Evolutionary conservation across 2,888 invertebrate genomes (phyloP).

Genomic region (Himalopsyche japonica): DNA sequence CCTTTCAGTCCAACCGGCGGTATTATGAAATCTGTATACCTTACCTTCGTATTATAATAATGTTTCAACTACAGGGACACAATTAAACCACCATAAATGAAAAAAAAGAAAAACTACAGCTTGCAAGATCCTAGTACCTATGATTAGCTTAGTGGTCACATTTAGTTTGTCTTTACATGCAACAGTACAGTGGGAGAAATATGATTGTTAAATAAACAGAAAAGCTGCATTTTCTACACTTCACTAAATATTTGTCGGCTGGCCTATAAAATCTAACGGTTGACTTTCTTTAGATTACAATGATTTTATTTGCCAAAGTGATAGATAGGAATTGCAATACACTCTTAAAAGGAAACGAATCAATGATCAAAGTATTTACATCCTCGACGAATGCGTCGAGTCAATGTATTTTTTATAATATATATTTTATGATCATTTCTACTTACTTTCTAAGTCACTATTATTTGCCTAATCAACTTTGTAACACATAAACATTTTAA

Average conservation of each 20-base stretch:
- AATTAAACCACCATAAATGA: conserved; percentile 31
- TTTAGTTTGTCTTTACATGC: conserved; percentile 27
- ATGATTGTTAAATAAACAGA: conserved; percentile 7
- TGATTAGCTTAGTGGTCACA: conserved; percentile 29
- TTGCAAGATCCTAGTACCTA: conserved; percentile 26
- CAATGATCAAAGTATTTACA: conserved; percentile 15
- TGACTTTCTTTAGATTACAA: neutral
- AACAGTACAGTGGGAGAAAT: conserved; percentile 11
- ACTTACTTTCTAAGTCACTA: conserved; percentile 37
- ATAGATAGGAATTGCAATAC: neutral
- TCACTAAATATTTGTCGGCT: conserved; percentile 10
- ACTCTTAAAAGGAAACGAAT: neutral
- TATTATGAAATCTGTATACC: conserved; percentile 26
- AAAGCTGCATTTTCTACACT: conserved; percentile 23
- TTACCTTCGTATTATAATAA: conserved; percentile 9
- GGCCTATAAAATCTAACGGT: neutral
- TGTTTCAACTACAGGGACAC: conserved; percentile 21
- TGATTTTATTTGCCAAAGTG: neutral
- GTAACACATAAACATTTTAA: conserved; percentile 31
- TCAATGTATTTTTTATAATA: conserved; percentile 15
- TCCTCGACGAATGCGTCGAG: neutral
- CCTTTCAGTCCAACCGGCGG: conserved; percentile 17
- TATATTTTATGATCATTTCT: conserved; percentile 32
- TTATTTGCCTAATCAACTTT: conserved; percentile 35
- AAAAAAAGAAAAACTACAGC: conserved; percentile 27